A percentile compares a stretch with the other conserved stretches of the same genome.
Conservation (phyloP, 2,888 invertebrate species). For the Atethmia centrago region DNA sequence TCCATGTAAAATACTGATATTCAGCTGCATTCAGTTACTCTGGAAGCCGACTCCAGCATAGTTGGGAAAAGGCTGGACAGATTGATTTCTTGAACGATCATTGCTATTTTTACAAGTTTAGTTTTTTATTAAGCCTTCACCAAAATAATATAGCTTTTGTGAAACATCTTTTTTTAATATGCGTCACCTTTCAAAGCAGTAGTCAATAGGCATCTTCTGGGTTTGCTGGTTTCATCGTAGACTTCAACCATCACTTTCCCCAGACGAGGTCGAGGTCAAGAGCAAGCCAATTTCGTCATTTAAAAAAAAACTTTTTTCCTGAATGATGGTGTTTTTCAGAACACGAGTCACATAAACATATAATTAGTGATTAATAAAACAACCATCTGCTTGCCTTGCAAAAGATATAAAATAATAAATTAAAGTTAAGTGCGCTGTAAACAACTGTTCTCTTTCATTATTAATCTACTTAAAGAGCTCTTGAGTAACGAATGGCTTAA, state of each 20-base stretch:
- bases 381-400: not conserved
- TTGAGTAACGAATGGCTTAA: slow-evolving; percentile 1
- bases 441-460: slow-evolving; percentile 18
- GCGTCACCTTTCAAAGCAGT: not conserved
- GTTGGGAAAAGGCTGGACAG: too few relatives aligned
- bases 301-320: too few relatives aligned
- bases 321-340: too few relatives aligned
- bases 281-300: not conserved
- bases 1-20: too few relatives aligned
- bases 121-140: not conserved
- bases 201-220: not conserved
- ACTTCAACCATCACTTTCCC: not conserved
- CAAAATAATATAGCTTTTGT: not conserved
- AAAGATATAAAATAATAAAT: slow-evolving; percentile 31
- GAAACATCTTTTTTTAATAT: not conserved
- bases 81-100: not conserved
- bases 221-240: not conserved
- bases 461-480: slow-evolving; percentile 10
- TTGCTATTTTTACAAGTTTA: not conserved
- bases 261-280: not conserved
- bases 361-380: slow-evolving; percentile 5
- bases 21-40: too few relatives aligned
- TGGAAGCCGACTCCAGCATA: too few relatives aligned
- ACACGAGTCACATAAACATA: not conserved
- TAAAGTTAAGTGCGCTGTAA: slow-evolving; percentile 14